Percentiles rank a stretch among this genome's conserved stretches.
Conservation (phyloP, 2,113 vertebrate genomes). For the Lagopus leucura region DNA sequence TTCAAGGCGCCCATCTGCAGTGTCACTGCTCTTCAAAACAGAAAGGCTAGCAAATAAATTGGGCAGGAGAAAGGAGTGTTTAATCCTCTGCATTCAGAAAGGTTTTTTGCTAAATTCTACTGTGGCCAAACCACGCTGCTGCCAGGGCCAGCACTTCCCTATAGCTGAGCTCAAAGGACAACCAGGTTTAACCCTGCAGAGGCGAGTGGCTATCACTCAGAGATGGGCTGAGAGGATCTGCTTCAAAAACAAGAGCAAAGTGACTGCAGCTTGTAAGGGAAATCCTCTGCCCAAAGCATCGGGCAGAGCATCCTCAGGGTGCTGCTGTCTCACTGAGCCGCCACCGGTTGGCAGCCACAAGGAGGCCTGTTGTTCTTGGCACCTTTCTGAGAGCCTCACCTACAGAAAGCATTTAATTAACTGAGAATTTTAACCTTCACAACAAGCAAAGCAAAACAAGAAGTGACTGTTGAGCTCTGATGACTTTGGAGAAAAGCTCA, state of each 20-base stretch:
- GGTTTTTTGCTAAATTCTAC: background rate
- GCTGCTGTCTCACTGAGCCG: fast-evolving
- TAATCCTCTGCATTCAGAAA: background rate
- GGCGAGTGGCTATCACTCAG: fast-evolving
- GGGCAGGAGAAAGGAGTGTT: fast-evolving
- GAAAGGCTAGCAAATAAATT: background rate
- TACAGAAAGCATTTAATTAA: slow-evolving; percentile 6
- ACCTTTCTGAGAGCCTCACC: background rate
- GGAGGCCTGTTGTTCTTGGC: background rate
- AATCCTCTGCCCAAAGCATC: background rate
- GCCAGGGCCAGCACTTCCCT: background rate
- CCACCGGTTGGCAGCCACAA: background rate
- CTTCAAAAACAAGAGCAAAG: background rate
- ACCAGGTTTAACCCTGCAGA: background rate
- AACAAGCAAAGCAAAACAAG: background rate
- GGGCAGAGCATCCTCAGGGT: background rate
- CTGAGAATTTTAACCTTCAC: slow-evolving; percentile 9
- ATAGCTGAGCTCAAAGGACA: background rate
- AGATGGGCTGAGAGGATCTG: background rate
- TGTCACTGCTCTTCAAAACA: background rate
- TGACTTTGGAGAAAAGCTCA: slow-evolving; percentile 3
- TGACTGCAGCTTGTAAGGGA: background rate
- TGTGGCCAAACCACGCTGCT: background rate
- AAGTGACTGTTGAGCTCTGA: background rate
- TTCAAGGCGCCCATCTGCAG: background rate